phyloP scores from a whole-genome alignment of 35 echinoderm and acorn worm species.

The Strongylocentrotus purpuratus region DNA sequence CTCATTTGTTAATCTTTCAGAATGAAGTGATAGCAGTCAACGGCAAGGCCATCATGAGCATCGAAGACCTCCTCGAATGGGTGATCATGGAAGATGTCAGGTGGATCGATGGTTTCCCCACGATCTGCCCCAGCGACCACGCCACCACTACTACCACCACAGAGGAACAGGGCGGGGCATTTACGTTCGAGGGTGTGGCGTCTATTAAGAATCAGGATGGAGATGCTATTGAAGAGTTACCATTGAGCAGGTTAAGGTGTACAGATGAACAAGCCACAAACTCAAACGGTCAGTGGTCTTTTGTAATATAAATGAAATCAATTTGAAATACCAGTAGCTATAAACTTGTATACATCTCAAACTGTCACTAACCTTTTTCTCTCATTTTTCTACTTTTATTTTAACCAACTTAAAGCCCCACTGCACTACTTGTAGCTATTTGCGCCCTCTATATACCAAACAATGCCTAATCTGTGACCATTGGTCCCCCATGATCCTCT shows the following conservation, averaged over 20 bases:
- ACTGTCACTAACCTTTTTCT: no score
- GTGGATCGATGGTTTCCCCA: slow-evolving; percentile 72
- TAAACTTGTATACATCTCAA: no score
- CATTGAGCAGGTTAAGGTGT: not conserved
- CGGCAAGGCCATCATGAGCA: slow-evolving; percentile 78
- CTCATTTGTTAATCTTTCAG: slow-evolving; percentile 37
- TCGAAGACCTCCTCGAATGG: slow-evolving; percentile 93
- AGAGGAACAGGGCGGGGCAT: not conserved
- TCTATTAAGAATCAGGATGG: not conserved
- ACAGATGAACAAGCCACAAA: not conserved
- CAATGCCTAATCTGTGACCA: no score
- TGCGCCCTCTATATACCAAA: no score
- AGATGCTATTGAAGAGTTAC: not conserved
- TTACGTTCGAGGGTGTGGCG: not conserved
- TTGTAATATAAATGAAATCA: not conserved
- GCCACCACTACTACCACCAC: not conserved
- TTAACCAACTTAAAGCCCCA: no score
- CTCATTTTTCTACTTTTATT: no score
- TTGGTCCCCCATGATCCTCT: no score
- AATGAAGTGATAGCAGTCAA: slow-evolving; percentile 89
- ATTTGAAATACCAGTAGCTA: not conserved
- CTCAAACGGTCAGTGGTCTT: not conserved
- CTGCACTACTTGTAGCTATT: no score
- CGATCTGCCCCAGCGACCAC: slow-evolving; percentile 65
- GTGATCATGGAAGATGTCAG: slow-evolving; percentile 67